phyloP scores from a whole-genome alignment of 2,888 invertebrate species.

The Ctena decussata region DNA sequence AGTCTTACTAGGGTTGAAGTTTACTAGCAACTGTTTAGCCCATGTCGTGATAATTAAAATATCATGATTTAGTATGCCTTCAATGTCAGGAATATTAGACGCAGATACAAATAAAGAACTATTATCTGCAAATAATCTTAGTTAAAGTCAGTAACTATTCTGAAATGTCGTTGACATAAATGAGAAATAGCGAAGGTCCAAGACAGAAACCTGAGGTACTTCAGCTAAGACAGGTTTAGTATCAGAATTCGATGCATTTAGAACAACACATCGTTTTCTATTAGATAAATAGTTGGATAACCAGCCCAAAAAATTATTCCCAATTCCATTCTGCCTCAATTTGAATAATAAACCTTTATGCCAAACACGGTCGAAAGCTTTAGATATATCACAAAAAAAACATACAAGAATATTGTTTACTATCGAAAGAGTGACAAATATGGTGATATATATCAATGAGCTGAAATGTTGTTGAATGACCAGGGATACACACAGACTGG shows the following conservation, averaged over 20 bases:
- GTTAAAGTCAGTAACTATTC: constrained; percentile 26
- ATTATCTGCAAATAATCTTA: constrained; percentile 47
- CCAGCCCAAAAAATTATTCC: too few relatives aligned
- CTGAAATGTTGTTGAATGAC: neutral
- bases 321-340: too few relatives aligned
- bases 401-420: neutral
- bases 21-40: constrained; percentile 33
- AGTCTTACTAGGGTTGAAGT: constrained; percentile 35
- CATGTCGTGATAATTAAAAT: constrained; percentile 9
- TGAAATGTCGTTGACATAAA: constrained; percentile 37
- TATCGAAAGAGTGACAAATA: too few relatives aligned
- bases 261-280: neutral
- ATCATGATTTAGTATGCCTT: constrained; percentile 35
- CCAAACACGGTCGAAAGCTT: too few relatives aligned
- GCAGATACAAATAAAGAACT: constrained; percentile 25
- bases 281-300: too few relatives aligned
- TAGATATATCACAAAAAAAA: neutral
- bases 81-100: neutral
- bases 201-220: constrained; percentile 39
- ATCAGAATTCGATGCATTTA: neutral
- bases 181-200: constrained; percentile 42
- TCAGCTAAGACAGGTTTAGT: neutral
- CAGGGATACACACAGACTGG: neutral
- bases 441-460: too few relatives aligned
- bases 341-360: too few relatives aligned